Base-by-base conservation (phyloP, 2,888 invertebrate genomes). In the Melinaea menophilus region DNA sequence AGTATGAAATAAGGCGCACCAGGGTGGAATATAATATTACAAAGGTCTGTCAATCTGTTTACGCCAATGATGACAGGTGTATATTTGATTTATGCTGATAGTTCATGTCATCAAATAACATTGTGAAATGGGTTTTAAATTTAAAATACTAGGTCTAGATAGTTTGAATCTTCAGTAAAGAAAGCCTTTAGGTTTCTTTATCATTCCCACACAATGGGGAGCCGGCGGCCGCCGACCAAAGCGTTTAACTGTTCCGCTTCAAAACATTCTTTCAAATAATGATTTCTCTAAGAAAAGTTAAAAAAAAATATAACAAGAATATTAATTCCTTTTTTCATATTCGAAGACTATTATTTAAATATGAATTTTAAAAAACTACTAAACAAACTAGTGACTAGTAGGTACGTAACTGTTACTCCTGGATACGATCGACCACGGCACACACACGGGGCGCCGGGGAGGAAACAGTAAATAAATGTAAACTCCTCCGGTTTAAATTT, bases 401-500 rank as follows among this genome's bases (percentile, higher is more conserved):
- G 22, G 1, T 22, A 22, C 22, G 22, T 22, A 22, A 22, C 22
- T 22, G 22, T 22, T 22, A 22, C 22, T 22, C 22, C 22, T 22
- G 22, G 22, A 22, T 22, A 46, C n/a, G 12, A 46, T 46, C 46
- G 46, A 3, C n/a, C 11, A 46, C 12, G n/a, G n/a, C 46, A 46
- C n/a, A 51, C 3, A 31, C 11, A 22, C 31, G 5, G 31, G 31
- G 7, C 31, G 31, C 9, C 31, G 51, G 12, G 48, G 22, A 51
- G 31, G 61, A 63, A 65, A 65, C 62, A 62, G 62, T 64, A 58
- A 65, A 67, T 69, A 67, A 67, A 69, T 67, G 67, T 67, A 62
- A 69, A 65, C 63, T 67, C 66, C 62, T 63, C 59, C 66, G 61
- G 72, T 59, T 62, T 66, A 69, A 75, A 87, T 86, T 86, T 84